phyloP scores from a whole-genome alignment of 1,140 invertebrate genomes.

The Choristoneura fumiferana region DNA sequence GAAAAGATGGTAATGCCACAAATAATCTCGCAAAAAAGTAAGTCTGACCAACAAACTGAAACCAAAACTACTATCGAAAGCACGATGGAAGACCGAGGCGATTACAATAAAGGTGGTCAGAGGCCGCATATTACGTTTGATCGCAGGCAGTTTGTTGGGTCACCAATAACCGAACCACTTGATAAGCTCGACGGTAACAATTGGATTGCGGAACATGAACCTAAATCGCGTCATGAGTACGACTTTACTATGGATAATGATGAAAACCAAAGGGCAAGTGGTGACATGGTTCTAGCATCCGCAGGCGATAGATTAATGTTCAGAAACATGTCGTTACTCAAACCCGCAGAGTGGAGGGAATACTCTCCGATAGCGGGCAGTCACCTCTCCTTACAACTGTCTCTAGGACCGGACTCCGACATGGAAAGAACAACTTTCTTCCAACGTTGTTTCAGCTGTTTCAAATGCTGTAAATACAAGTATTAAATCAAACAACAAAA shows the following conservation, averaged over 20 bases:
- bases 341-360: constrained; percentile 35
- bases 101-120: constrained; percentile 24
- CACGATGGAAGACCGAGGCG: constrained; percentile 6
- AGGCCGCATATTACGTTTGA: constrained; percentile 14
- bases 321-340: constrained; percentile 38
- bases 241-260: constrained; percentile 24
- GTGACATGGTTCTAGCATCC: not conserved
- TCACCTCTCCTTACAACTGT: constrained; percentile 42
- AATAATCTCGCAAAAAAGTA: no score
- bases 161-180: constrained; percentile 32
- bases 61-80: not conserved
- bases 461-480: constrained; percentile 52
- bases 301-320: constrained; percentile 28
- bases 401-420: constrained; percentile 29
- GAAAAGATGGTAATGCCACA: no score
- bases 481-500: constrained; percentile 33
- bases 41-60: no score
- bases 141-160: not conserved
- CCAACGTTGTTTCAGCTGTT: constrained; percentile 40
- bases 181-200: constrained; percentile 37
- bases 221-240: constrained; percentile 20
- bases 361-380: constrained; percentile 35
- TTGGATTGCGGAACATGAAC: constrained; percentile 34
- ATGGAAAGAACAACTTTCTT: constrained; percentile 41
- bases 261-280: constrained; percentile 18